Base-by-base conservation (phyloP, 2,113 vertebrate species). In the Podilymbus podiceps region DNA sequence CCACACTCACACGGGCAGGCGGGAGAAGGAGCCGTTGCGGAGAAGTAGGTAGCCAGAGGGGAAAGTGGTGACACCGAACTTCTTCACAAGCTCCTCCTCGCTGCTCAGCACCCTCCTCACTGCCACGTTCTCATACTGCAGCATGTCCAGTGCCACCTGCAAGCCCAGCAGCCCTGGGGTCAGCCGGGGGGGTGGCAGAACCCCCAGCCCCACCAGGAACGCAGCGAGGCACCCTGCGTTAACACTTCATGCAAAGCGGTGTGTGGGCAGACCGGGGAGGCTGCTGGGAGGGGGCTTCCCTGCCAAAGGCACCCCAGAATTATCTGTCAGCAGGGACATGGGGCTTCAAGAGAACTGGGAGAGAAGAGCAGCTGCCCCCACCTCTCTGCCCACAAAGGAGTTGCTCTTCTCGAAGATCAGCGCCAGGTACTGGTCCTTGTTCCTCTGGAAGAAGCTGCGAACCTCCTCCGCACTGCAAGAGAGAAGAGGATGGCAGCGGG, bases 361-460 rank as follows among this genome's bases (percentile, higher is more conserved):
- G 40, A 60, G 31, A 38, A 71, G 52, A 0, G 2, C 22, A 73
- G 64, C 58, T n/a, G 9, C 27, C 72, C 95, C 97, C 97, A 99
- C 99, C 99, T 99, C 99, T 98, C 98, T 97, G 83, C 99, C 99
- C 69, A 99, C 55, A 1, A 99, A 99, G 40, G 99, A 99, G 40
- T 88, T 30, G 2, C 94, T 87, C 3, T 97, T 92, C 91, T 99
- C 99, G 5, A 99, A 99, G 96, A 99, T 98, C 97, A 99, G 93
- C 1, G 98, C 99, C 97, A 99, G 92, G 93, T 99, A 98, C 14
- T 95, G 90, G 55, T 98, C 98, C 4, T 77, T 96, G 96, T 98
- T 99, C 38, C 97, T 98, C 81, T 98, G 98, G 95, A 99, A 99
- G 97, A 99, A 99, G 92, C 91, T 97, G 50, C 76, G 95, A 10